Base-by-base conservation (phyloP, 2,113 vertebrate genomes). In the Paracanthobrama guichenoti region DNA sequence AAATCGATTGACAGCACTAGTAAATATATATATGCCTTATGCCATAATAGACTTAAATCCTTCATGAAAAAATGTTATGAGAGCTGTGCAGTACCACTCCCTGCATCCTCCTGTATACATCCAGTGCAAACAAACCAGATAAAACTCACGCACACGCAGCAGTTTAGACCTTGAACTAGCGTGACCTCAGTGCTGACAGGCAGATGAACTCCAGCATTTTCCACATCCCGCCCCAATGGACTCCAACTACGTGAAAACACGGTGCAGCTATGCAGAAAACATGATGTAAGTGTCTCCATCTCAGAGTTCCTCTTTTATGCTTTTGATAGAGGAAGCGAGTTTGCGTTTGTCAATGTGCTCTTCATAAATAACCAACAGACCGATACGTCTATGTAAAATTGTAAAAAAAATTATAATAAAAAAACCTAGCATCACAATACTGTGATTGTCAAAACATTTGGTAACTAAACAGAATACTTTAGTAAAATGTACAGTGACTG, bases 171-270 rank as follows among this genome's bases (percentile, higher is more conserved):
- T 91, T 93, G 89, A 92, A 90, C 88, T 62, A 46, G 66, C 24
- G n/a, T 73, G 87, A 90, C 90, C 90, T 89, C 42, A 44, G 48
- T 86, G 89, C 86, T 86, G 84, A 85, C 88, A 88, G 89, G 84
- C 75, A 35, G 42, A 80, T 67, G 86, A 92, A 91, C 91, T 86
- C 90, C 87, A 59, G 50, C 88, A 85, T 81, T 90, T 88, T 89
- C 79, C 89, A 88, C 89, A 88, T 91, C 91, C 89, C 87, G 85
- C 90, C 86, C 87, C 84, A 88, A 92, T 90, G 90, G 90, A 90
- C 88, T 90, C 86, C 88, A 89, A 92, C 90, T 82, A 92, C 88
- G 91, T 93, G 90, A 92, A 91, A 93, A 91, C 90, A 92, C 85
- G 90, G 87, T 79, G 90, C 89, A 90, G 64, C 84, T 88, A 88